These are phyloP conservation scores for Steinernema feltiae DNA, from an alignment of 1,140 invertebrate species.

Conservation along the genomic window DNA sequence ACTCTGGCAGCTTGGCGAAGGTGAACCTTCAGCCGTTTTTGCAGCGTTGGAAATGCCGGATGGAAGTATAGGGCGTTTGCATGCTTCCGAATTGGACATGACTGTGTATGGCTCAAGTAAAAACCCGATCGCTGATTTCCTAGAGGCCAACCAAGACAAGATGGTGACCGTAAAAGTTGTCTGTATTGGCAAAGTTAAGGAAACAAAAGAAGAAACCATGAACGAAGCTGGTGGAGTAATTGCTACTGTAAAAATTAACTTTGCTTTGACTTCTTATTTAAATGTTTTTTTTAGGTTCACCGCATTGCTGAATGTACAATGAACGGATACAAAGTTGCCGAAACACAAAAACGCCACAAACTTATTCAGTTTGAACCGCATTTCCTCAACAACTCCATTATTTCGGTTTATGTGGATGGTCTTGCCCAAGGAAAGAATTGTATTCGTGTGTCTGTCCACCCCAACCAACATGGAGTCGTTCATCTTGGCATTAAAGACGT, in stretches of 20 bases:
- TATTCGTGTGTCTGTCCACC: neutral
- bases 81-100: slow-evolving; percentile 40
- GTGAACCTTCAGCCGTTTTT: slow-evolving; percentile 16
- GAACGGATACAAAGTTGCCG: slow-evolving; percentile 26
- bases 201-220: slow-evolving; percentile 1
- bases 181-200: slow-evolving; percentile 10
- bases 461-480: neutral
- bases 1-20: slow-evolving; percentile 35
- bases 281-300: neutral
- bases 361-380: slow-evolving; percentile 19
- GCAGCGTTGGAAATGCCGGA: slow-evolving; percentile 41
- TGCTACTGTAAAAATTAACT: neutral
- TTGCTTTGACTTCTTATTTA: neutral
- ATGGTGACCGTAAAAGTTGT: slow-evolving; percentile 46
- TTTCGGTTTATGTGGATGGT: neutral
- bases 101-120: slow-evolving; percentile 22
- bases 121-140: slow-evolving; percentile 38
- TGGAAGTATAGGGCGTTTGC: slow-evolving; percentile 45
- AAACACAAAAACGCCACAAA: slow-evolving; percentile 34
- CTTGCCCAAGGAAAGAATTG: neutral
- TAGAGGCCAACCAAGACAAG: slow-evolving; percentile 39
- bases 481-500: neutral
- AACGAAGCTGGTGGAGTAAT: slow-evolving; percentile 6
- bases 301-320: slow-evolving; percentile 41
- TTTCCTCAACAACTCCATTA: slow-evolving; percentile 10